Conservation (phyloP, 1,140 invertebrate genomes). For the Streblospio benedicti region DNA sequence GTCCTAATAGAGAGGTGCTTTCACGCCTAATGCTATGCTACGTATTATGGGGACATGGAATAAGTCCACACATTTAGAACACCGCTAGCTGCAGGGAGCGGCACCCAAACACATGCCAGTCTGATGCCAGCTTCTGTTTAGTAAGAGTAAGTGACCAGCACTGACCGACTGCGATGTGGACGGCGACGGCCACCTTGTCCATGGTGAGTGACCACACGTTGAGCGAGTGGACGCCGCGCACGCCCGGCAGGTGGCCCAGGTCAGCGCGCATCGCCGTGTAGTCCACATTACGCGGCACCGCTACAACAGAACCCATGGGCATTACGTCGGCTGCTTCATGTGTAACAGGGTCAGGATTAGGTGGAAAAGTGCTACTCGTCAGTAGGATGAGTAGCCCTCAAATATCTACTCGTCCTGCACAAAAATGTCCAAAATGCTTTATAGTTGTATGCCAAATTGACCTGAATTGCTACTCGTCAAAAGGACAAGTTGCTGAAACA, state of each 20-base stretch:
- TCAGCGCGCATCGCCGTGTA: slow-evolving; percentile 72
- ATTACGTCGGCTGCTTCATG: neutral
- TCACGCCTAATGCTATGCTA: neutral
- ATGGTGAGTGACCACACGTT: slow-evolving; percentile 89
- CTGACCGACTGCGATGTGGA: slow-evolving; percentile 76
- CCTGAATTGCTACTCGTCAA: no score
- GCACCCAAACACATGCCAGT: no score
- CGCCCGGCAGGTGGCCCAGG: slow-evolving; percentile 73
- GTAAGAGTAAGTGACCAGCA: neutral
- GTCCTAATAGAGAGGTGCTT: no score
- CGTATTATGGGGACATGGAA: neutral
- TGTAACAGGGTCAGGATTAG: no score
- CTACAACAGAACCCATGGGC: slow-evolving; percentile 28
- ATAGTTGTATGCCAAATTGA: no score
- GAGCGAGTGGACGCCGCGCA: slow-evolving; percentile 81
- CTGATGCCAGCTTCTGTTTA: neutral
- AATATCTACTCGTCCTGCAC: no score
- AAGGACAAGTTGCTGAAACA: no score
- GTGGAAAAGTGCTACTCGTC: no score
- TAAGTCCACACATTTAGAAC: neutral
- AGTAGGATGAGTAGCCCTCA: no score
- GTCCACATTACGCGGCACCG: slow-evolving; percentile 73
- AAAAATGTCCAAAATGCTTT: no score
- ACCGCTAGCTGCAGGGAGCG: neutral
- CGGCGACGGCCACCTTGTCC: slow-evolving; percentile 82